These are phyloP conservation scores for Subacronicta megacephala DNA, from an alignment of 2,888 invertebrate genomes.

Conservation along the genomic window DNA sequence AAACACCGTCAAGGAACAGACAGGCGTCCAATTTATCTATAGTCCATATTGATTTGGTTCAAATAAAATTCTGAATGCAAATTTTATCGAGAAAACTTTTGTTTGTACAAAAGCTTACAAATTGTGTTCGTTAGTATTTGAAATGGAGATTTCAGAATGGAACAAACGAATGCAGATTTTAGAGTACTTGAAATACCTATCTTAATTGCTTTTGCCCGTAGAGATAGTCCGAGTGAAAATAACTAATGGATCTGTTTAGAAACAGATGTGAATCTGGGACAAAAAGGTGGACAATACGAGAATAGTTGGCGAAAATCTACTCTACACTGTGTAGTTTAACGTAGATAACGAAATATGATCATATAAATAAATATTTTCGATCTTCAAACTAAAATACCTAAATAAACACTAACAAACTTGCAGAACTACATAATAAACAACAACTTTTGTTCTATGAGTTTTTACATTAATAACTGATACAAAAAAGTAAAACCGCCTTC, in stretches of 20 bases:
- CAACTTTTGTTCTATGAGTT: too few species aligned
- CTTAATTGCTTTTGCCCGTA: conserved; percentile 22
- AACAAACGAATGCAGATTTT: background rate
- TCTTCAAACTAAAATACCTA: too few species aligned
- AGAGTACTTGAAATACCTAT: conserved; percentile 7
- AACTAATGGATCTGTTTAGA: background rate
- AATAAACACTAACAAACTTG: too few species aligned
- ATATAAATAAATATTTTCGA: too few species aligned
- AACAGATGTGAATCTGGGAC: conserved; percentile 3
- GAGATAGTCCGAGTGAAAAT: conserved; percentile 4
- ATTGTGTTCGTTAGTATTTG: background rate
- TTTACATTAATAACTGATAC: too few species aligned
- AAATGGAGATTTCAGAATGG: conserved; percentile 1
- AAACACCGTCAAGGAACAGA: too few species aligned
- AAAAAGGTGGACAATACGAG: background rate
- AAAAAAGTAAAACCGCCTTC: too few species aligned
- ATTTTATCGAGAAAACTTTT: background rate
- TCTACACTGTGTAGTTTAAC: background rate
- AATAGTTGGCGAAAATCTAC: background rate
- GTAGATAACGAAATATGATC: too few species aligned
- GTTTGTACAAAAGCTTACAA: background rate
- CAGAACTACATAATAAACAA: too few species aligned
- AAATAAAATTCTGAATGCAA: conserved; percentile 4
- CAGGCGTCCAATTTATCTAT: too few species aligned
- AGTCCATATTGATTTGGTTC: too few species aligned